phyloP scores from a whole-genome alignment of 1,140 invertebrate species.

The Orchestia grillus region DNA sequence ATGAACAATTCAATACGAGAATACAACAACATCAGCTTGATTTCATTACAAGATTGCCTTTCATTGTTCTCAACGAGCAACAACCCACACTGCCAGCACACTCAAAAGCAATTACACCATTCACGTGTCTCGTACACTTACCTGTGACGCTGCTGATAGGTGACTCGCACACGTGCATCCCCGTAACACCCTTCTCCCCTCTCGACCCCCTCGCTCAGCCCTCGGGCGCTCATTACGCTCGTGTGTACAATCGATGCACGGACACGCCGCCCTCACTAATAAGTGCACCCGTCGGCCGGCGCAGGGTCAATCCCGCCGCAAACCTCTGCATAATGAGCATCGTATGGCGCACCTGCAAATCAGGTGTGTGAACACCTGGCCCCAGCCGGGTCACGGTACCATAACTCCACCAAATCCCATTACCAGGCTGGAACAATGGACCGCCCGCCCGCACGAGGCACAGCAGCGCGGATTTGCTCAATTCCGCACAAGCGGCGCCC shows the following conservation, averaged over 20 bases:
- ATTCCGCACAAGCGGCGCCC: not conserved
- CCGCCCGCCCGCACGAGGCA: not conserved
- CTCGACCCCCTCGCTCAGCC: too few relatives aligned
- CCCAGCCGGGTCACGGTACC: not conserved
- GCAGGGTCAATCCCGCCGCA: conserved; percentile 26
- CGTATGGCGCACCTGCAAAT: conserved; percentile 38
- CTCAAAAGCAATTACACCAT: not conserved
- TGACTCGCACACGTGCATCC: not conserved
- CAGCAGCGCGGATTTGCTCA: not conserved
- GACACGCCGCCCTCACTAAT: not conserved
- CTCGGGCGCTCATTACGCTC: not conserved
- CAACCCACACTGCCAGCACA: not conserved
- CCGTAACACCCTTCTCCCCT: not conserved
- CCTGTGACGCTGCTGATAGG: not conserved
- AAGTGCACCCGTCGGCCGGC: not conserved
- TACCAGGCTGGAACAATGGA: not conserved
- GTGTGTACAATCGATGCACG: not conserved
- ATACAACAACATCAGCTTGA: too few relatives aligned
- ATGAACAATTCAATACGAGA: too few relatives aligned
- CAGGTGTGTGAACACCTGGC: conserved; percentile 36
- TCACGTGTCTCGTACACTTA: not conserved
- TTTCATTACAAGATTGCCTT: not conserved
- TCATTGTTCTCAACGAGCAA: not conserved
- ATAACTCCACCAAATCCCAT: not conserved
- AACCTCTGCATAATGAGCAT: conserved; percentile 41